Conservation (phyloP, 2,113 vertebrate genomes). For the Rhizomys pruinosus region DNA sequence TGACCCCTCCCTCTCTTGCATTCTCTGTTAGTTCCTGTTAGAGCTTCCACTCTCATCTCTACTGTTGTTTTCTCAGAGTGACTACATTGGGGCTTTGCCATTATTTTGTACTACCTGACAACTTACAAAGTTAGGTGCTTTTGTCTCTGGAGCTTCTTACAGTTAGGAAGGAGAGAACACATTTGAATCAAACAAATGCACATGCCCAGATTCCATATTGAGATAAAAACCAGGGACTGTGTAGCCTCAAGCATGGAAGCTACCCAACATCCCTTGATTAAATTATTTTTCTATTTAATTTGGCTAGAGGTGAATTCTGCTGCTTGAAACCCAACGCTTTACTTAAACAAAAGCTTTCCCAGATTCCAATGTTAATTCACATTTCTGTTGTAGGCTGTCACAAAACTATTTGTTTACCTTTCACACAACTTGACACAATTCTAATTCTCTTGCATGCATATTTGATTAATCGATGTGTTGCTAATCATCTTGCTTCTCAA, state of each 20-base stretch:
- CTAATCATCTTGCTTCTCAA: neutral
- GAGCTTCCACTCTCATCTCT: neutral
- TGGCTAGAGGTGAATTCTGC: neutral
- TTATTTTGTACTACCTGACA: neutral
- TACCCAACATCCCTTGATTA: neutral
- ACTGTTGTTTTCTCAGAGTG: neutral
- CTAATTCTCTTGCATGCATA: neutral
- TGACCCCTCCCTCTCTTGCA: neutral
- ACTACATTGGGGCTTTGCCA: neutral
- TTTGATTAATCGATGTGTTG: neutral
- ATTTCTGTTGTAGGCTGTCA: neutral
- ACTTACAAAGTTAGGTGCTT: neutral
- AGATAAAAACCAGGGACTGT: neutral
- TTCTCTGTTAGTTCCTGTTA: neutral
- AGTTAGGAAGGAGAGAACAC: neutral
- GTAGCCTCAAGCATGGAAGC: neutral
- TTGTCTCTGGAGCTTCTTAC: neutral
- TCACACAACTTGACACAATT: neutral
- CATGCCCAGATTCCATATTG: neutral
- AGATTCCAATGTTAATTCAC: neutral
- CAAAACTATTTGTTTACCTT: neutral
- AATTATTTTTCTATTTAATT: constrained; percentile 17
- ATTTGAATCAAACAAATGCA: neutral
- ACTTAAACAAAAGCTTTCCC: constrained; percentile 7
- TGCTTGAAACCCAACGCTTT: neutral